Percentiles rank a stretch among this genome's conserved stretches.
These are phyloP conservation scores for Ophthalmolycus amberensis DNA, from an alignment of 2,113 vertebrate species.

Conservation along the genomic window DNA sequence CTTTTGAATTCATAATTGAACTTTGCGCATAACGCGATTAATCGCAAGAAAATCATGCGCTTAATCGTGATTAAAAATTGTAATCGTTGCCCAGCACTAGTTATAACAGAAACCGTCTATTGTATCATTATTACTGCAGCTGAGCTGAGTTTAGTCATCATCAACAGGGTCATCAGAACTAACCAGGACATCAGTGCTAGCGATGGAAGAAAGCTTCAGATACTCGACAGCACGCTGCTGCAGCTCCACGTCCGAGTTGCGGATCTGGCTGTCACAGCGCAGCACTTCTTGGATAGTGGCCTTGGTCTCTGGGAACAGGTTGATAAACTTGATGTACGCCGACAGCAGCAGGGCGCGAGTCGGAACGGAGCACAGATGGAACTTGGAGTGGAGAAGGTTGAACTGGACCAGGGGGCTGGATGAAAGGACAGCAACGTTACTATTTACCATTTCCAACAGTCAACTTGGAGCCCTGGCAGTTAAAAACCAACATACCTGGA, in stretches of 20 bases:
- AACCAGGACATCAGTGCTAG: conserved; percentile 93
- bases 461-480: too few species aligned
- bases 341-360: conserved; percentile 91
- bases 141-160: too few species aligned
- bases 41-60: too few species aligned
- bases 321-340: conserved; percentile 96
- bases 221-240: conserved; percentile 95
- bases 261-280: conserved; percentile 93
- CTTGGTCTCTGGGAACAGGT: conserved; percentile 96
- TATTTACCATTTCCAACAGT: not conserved
- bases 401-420: conserved; percentile 92
- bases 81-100: too few species aligned
- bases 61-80: too few species aligned
- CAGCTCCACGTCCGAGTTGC: conserved; percentile 92
- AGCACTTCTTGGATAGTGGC: conserved; percentile 93
- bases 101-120: not conserved
- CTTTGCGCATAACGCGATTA: too few species aligned
- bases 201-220: conserved; percentile 93
- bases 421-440: conserved; percentile 1
- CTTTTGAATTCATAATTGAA: too few species aligned
- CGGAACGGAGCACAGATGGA: conserved; percentile 93
- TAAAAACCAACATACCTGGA: conserved; percentile 85
- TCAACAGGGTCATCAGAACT: conserved; percentile 50
- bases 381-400: conserved; percentile 94
- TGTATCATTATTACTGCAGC: not conserved